Evolutionary conservation across 2,113 vertebrate species (phyloP).

Genomic region (Sinocyclocheilus anshuiensis): DNA sequence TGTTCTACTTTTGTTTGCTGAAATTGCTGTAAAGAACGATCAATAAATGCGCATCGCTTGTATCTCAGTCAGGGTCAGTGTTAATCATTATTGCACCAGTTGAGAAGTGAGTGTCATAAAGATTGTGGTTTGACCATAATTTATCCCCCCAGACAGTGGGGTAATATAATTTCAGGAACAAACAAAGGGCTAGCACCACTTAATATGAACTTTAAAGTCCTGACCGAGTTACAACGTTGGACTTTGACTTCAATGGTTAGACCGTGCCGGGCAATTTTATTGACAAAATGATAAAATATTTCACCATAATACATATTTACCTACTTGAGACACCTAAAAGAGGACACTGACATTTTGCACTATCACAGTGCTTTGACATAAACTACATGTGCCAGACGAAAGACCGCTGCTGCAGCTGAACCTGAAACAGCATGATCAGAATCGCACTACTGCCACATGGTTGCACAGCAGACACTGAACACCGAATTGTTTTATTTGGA

Average conservation of each 20-base stretch:
- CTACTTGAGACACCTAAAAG: neutral
- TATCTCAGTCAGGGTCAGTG: neutral
- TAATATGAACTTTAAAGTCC: conserved; percentile 11
- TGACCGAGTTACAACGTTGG: neutral
- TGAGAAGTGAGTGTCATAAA: conserved; percentile 52
- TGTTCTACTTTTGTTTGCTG: neutral
- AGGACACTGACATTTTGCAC: neutral
- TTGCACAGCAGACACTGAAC: neutral
- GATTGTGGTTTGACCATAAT: conserved; percentile 29
- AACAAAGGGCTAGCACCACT: conserved; percentile 32
- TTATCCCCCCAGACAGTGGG: conserved; percentile 1
- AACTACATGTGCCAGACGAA: neutral
- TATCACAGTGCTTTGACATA: neutral
- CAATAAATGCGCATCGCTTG: neutral
- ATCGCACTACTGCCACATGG: neutral
- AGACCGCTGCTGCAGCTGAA: too few species aligned
- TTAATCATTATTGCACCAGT: conserved; percentile 58
- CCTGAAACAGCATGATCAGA: neutral
- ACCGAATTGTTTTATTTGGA: neutral
- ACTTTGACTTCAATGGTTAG: conserved; percentile 6
- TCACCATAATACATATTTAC: conserved; percentile 8
- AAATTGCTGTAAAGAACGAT: neutral
- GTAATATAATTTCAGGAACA: conserved; percentile 44
- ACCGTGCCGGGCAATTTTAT: neutral
- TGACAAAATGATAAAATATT: conserved; percentile 25